Evolutionary conservation across 2,888 invertebrate genomes (phyloP), one percentile per base, ranked within the genome.

Genomic region (Xanthia icteritia): DNA sequence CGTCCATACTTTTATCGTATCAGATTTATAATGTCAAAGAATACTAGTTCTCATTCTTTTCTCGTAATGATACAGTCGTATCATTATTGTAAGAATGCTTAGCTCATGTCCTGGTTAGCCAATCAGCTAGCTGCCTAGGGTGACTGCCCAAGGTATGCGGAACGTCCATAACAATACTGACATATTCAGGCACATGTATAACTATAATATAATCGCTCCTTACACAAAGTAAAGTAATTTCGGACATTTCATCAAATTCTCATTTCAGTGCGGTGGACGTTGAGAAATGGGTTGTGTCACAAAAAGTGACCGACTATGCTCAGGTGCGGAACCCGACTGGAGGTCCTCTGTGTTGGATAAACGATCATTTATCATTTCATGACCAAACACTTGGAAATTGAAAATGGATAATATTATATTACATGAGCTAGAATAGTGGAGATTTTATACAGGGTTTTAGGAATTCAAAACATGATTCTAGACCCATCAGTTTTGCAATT

Each of bases 281-380:
- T 90, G 90, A 90, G 84, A 90, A 90, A 90, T 90, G 87, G 84
- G 77, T 84, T 61, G 54, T 66, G 86, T 75, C 84, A 87, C 90
- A 89, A 89, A 89, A 90, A 87, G 71, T 85, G 82, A 82, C 85
- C 85, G 83, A 51, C 65, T 39, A 39, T 20, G 73, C 83, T 87
- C 88, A 88, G 89, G 88, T 86, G 80, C 73, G 63, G 71, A 48
- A 51, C 65, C 70, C 75, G 42, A 61, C 71, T 76, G 36, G n/a
- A 54, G 65, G 60, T 66, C 61, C 63, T 66, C 65, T 73, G 60
- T 78, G 63, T 69, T 39, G 77, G 77, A 81, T 74, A 60, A 23
- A 65, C 73, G 60, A 65, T 83, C 72, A 77, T 87, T 85, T 78
- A 81, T 87, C 88, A 87, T 81, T 80, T 36, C 20, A n/a, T 51